These are phyloP conservation scores for Halcyon leucocephala DNA, from an alignment of 2,797 vertebrate genomes.

Conservation along the genomic window DNA sequence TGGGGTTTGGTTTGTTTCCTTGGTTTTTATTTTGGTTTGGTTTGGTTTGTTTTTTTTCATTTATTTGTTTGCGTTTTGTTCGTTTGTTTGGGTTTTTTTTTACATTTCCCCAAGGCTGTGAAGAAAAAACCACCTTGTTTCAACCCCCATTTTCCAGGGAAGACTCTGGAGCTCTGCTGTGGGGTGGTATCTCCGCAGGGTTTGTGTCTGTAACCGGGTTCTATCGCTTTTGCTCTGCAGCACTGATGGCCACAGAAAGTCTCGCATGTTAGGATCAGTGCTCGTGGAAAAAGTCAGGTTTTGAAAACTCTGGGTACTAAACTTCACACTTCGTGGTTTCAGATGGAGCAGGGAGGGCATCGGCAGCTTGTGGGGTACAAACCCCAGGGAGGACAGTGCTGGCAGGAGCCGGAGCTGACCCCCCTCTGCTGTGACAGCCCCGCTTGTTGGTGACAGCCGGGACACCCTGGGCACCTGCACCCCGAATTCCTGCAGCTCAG, in stretches of 20 bases:
- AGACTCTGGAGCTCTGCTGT: not conserved
- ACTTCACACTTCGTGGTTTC: not conserved
- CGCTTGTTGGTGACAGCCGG: too few species aligned
- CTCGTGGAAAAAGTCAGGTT: not conserved
- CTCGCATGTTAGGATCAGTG: not conserved
- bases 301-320: not conserved
- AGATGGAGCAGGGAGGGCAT: not conserved
- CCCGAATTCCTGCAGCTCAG: not conserved
- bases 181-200: not conserved
- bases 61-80: too few species aligned
- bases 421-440: not conserved
- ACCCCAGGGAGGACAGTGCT: too few species aligned
- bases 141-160: not conserved
- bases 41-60: not conserved
- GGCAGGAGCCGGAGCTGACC: not conserved
- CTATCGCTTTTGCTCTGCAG: not conserved
- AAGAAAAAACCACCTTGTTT: not conserved
- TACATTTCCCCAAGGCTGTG: not conserved
- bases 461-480: not conserved
- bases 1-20: too few species aligned
- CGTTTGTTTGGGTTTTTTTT: too few species aligned
- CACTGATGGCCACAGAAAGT: not conserved
- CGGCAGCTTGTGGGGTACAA: rapidly evolving
- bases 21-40: not conserved
- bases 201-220: not conserved